Percentiles rank a stretch among this genome's conserved stretches.
Conservation (phyloP, 2,888 invertebrate genomes). For the Eupeodes luniger region DNA sequence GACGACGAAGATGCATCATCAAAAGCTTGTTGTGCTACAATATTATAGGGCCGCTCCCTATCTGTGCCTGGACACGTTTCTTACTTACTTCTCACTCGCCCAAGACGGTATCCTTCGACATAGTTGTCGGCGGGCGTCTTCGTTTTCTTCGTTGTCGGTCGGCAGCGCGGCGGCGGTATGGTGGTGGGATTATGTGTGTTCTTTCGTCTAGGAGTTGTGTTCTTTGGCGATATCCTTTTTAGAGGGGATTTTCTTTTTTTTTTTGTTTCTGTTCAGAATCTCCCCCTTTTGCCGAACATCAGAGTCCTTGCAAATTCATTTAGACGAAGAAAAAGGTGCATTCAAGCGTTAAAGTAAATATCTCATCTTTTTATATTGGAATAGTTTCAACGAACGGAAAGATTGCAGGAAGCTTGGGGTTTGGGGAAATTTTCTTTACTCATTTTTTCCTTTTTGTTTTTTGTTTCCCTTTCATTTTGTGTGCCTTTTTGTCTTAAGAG, state of each 20-base stretch:
- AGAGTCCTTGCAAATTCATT: conserved; percentile 72
- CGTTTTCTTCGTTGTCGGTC: neutral
- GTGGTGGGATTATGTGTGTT: conserved; percentile 63
- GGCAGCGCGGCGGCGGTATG: neutral
- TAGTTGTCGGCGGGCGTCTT: neutral
- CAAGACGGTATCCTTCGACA: conserved; percentile 44
- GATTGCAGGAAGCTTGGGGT: conserved; percentile 49
- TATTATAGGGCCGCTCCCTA: conserved; percentile 63
- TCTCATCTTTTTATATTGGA: conserved; percentile 76
- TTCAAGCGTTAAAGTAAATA: conserved; percentile 77
- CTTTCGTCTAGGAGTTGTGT: conserved; percentile 68
- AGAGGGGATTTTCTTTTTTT: conserved; percentile 25
- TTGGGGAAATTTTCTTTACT: conserved; percentile 37
- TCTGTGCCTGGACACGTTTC: conserved; percentile 72
- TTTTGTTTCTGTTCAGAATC: neutral
- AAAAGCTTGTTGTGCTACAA: conserved; percentile 51
- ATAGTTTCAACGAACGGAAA: conserved; percentile 75
- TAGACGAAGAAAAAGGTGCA: conserved; percentile 75
- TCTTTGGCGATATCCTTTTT: conserved; percentile 71
- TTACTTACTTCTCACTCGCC: conserved; percentile 68
- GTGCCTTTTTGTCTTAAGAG: conserved; percentile 59
- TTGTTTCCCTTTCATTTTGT: conserved; percentile 7
- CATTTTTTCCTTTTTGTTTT: neutral
- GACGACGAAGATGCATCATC: conserved; percentile 64
- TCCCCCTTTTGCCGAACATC: neutral